These are phyloP conservation scores for Halcyon leucocephala DNA, from an alignment of 2,797 vertebrate species.

Conservation along the genomic window DNA sequence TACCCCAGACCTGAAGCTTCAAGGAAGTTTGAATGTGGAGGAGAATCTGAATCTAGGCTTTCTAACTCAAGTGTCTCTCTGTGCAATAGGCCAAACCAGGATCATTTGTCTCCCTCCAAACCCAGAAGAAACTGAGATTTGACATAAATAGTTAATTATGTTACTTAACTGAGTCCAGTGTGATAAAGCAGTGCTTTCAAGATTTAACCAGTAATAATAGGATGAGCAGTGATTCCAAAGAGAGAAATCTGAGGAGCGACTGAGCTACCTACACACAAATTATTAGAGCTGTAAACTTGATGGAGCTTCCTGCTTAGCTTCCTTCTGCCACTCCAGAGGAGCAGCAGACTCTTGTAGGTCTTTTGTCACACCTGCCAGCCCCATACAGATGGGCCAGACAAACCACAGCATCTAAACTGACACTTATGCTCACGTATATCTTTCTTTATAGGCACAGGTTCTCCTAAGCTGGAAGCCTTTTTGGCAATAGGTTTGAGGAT, in stretches of 20 bases:
- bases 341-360: neutral
- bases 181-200: neutral
- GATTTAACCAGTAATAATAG: neutral
- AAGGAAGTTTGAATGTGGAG: neutral
- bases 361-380: neutral
- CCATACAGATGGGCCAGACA: neutral
- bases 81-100: neutral
- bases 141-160: neutral
- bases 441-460: neutral
- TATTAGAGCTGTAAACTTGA: neutral
- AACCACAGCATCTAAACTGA: neutral
- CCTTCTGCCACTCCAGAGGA: neutral
- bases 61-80: neutral
- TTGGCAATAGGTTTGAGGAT: neutral
- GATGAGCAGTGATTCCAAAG: neutral
- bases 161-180: neutral
- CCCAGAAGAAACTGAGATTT: neutral
- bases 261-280: neutral
- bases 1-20: neutral
- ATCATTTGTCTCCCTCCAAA: neutral
- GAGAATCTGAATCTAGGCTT: neutral
- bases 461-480: neutral
- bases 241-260: fast-evolving
- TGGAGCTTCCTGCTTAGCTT: neutral
- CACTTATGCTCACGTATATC: fast-evolving